Conservation (phyloP, 2,888 invertebrate genomes). For the Hypercompe scribonia region DNA sequence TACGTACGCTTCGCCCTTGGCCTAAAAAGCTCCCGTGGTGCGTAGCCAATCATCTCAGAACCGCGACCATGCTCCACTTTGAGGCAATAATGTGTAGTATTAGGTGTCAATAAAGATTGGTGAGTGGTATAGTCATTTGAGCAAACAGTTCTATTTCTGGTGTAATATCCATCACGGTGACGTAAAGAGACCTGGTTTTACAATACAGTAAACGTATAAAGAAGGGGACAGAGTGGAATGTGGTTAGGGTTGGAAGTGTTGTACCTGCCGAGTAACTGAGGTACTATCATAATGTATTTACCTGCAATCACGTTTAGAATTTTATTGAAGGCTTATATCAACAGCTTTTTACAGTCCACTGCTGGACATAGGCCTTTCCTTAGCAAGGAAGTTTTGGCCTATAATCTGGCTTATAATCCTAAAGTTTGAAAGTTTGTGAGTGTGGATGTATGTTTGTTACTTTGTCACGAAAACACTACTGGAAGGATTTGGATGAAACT, state of each 20-base stretch:
- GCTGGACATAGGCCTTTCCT: too few relatives aligned
- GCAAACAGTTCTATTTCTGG: constrained; percentile 55
- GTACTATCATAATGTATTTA: background rate
- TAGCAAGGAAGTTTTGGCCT: too few relatives aligned
- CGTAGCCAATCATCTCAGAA: constrained; percentile 41
- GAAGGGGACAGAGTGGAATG: background rate
- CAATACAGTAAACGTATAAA: constrained; percentile 22
- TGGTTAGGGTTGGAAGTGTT: too few relatives aligned
- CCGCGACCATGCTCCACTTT: constrained; percentile 30
- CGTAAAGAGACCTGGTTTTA: constrained; percentile 22
- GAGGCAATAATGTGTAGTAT: constrained; percentile 22
- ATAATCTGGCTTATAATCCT: too few relatives aligned
- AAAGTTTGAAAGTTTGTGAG: too few relatives aligned
- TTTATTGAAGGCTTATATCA: too few relatives aligned
- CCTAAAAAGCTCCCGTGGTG: constrained; percentile 44
- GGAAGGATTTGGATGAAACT: too few relatives aligned
- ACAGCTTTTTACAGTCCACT: too few relatives aligned
- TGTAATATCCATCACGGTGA: constrained; percentile 48
- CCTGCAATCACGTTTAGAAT: background rate
- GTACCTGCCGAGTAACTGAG: background rate
- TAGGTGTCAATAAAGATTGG: constrained; percentile 48
- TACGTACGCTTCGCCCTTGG: constrained; percentile 50
- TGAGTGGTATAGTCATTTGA: constrained; percentile 23
- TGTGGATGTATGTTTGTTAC: too few relatives aligned
- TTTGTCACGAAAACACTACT: too few relatives aligned